Evolutionary conservation across 2,113 vertebrate genomes (phyloP), one percentile per base, ranked within the genome.

Genomic region (Ramphastos sulfuratus): DNA sequence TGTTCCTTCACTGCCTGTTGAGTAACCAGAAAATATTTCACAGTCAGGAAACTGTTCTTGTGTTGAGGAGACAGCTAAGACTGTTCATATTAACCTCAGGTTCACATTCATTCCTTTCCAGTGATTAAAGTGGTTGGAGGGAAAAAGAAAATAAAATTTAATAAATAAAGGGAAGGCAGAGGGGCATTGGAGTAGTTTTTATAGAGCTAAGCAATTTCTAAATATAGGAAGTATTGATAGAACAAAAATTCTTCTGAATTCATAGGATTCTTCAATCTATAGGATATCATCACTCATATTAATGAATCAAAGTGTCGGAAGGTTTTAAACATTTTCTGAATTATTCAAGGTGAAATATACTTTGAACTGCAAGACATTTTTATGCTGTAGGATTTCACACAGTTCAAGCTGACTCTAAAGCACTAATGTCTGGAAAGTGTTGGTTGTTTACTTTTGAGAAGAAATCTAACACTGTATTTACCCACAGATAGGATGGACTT

Each of bases 401-500:
- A 90, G 92, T 91, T 95, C 89, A 94, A 85, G 85, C 25, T 88
- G 19, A 75, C 25, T 95, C 28, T 80, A 76, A 94, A 90, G 35
- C 31, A 94, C 86, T 91, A 59, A 89, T 69, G 42, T 61, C 44
- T 92, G 64, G 92, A 97, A 93, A 88, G 63, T 74, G 93, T 88
- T 79, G 91, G 79, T 83, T 94, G 87, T 91, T 94, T 93, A 75
- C 54, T 58, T 83, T 85, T 87, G 39, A 90, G 78, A 86, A 92
- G 58, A 90, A 92, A 77, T 50, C 46, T 90, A 92, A 81, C 9
- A 23, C 35, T 82, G 5, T 66, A 19, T 92, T 95, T 92, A 79
- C 46, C 23, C 74, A 90, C 65, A 91, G 81, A 87, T 44, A 52
- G 64, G 31, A 80, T 74, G 50, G 44, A 88, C 85, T 85, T 66